These are phyloP conservation scores for Galeopsomyia nigrocyanea DNA, from an alignment of 2,888 invertebrate genomes.

Conservation along the genomic window DNA sequence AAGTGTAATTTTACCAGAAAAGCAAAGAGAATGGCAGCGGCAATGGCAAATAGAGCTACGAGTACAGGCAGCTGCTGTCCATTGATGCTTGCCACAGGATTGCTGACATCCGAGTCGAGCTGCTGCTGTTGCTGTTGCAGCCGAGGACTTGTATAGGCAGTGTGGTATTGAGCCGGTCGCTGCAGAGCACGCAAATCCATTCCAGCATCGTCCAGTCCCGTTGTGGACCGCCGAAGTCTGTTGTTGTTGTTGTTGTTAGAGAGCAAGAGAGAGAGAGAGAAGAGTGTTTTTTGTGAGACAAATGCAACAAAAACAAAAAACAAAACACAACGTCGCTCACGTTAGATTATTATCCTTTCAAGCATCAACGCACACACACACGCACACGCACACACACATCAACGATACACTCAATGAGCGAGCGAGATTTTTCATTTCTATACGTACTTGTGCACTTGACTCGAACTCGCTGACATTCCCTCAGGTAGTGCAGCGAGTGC, in stretches of 20 bases:
- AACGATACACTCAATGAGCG: not conserved
- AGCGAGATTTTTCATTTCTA: not conserved
- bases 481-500: constrained; percentile 42
- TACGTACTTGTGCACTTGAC: constrained; percentile 59
- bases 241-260: not conserved
- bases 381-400: not conserved
- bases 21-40: constrained; percentile 66
- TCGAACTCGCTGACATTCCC: constrained; percentile 67
- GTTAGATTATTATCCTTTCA: no score
- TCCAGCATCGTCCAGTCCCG: constrained; percentile 69
- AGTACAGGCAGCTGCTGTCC: constrained; percentile 64
- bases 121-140: constrained; percentile 50
- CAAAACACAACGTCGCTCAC: not conserved
- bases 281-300: no score
- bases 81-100: constrained; percentile 61
- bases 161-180: constrained; percentile 53
- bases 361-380: no score
- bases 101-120: constrained; percentile 59
- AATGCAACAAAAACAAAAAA: constrained; percentile 21
- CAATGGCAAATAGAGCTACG: constrained; percentile 64
- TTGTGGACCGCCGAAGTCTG: constrained; percentile 67
- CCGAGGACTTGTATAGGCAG: constrained; percentile 58
- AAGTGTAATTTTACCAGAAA: constrained; percentile 60
- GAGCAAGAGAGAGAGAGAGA: no score
- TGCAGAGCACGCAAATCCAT: constrained; percentile 65